Percentiles rank a stretch among this genome's conserved stretches.
phyloP scores from a whole-genome alignment of 2,797 vertebrate genomes.

The Alouatta caraya region DNA sequence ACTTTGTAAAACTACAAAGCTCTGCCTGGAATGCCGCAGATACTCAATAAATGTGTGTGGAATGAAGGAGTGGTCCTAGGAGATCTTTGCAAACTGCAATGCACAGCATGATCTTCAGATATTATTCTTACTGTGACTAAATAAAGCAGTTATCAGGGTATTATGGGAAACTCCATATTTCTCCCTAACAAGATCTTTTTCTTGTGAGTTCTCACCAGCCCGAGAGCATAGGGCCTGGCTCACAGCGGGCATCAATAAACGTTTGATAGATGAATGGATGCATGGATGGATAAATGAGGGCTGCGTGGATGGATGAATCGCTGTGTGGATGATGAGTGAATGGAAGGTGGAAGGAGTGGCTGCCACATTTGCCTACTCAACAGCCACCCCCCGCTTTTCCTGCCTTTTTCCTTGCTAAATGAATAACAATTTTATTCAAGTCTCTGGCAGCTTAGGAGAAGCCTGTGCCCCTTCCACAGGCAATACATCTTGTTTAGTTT shows the following conservation, averaged over 20 bases:
- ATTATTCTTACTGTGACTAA: conserved; percentile 69
- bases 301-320: not conserved
- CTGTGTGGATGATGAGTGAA: not conserved
- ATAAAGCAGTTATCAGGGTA: conserved; percentile 65
- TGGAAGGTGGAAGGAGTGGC: conserved; percentile 7
- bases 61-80: conserved; percentile 71
- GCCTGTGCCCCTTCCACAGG: not conserved
- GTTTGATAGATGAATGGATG: conserved; percentile 53
- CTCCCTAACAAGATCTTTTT: conserved; percentile 74
- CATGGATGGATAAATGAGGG: conserved; percentile 47
- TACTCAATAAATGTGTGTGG: conserved; percentile 49
- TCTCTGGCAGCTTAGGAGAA: not conserved
- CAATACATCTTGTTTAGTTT: not conserved
- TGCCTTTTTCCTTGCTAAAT: not conserved
- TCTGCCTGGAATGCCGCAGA: conserved; percentile 42
- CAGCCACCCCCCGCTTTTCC: not conserved
- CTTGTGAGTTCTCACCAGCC: conserved; percentile 60
- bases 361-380: not conserved
- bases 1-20: conserved; percentile 63
- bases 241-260: conserved; percentile 65
- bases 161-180: conserved; percentile 75
- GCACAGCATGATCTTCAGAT: conserved; percentile 55
- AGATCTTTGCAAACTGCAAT: conserved; percentile 37
- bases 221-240: conserved; percentile 15
- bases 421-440: conserved; percentile 5